phyloP scores from a whole-genome alignment of 2,888 invertebrate species.

The Trichogramma evanescens region DNA sequence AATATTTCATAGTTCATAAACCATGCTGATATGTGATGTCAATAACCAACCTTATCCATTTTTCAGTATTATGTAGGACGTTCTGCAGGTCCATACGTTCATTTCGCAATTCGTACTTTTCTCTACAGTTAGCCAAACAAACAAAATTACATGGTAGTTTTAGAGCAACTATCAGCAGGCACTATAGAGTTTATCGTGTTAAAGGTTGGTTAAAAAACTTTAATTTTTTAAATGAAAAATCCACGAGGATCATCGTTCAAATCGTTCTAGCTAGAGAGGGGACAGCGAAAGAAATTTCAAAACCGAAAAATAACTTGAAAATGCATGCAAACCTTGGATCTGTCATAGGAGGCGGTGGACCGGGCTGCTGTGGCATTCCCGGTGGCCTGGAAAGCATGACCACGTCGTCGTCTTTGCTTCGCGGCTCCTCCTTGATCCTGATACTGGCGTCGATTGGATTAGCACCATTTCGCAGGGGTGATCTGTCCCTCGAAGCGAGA shows the following conservation, averaged over 20 bases:
- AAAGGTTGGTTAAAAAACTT: no score
- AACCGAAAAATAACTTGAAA: not conserved
- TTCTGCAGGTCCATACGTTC: constrained; percentile 19
- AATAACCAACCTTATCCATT: constrained; percentile 20
- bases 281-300: no score
- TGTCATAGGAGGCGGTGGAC: constrained; percentile 47
- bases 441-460: constrained; percentile 42
- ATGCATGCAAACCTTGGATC: constrained; percentile 50
- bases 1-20: not conserved
- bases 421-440: constrained; percentile 60
- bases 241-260: no score
- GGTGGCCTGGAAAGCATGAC: constrained; percentile 47
- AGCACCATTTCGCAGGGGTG: constrained; percentile 67
- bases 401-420: constrained; percentile 53
- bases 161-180: not conserved
- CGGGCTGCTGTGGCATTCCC: constrained; percentile 30
- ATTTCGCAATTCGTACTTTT: constrained; percentile 20
- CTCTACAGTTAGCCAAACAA: constrained; percentile 12
- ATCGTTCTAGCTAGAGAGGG: no score
- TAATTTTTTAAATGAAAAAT: no score
- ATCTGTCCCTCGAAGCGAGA: constrained; percentile 55
- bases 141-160: not conserved
- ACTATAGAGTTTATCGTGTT: no score
- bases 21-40: no score
- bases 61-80: constrained; percentile 19